Percentiles rank a stretch among this genome's conserved stretches.
Conservation (phyloP, 2,888 invertebrate genomes). For the Chironomus tentans region DNA sequence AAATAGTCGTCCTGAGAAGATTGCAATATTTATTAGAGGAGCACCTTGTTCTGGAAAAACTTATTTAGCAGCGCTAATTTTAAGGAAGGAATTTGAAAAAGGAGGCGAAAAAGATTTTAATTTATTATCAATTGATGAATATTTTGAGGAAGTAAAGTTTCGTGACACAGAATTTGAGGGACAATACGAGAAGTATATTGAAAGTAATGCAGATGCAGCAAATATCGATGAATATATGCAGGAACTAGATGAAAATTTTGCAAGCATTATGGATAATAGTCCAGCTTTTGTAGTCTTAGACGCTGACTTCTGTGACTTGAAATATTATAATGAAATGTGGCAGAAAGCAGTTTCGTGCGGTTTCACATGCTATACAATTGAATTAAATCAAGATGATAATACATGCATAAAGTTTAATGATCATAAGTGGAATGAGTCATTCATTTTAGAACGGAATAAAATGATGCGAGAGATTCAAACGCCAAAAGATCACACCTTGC, state of each 20-base stretch:
- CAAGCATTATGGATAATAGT: background rate
- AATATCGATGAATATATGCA: background rate
- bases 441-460: conserved; percentile 48
- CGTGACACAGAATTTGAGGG: background rate
- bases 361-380: conserved; percentile 9
- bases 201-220: background rate
- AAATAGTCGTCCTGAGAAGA: conserved; percentile 38
- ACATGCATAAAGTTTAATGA: background rate
- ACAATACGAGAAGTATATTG: background rate
- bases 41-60: conserved; percentile 96
- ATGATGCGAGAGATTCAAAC: conserved; percentile 45
- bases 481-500: conserved; percentile 67
- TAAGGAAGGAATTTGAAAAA: conserved; percentile 71
- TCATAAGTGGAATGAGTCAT: background rate
- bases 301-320: conserved; percentile 11
- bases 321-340: background rate
- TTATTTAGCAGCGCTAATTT: conserved; percentile 77
- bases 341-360: background rate
- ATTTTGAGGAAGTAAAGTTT: conserved; percentile 59
- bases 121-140: conserved; percentile 90
- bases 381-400: conserved; percentile 14
- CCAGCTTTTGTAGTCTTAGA: conserved; percentile 4
- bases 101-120: conserved; percentile 75
- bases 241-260: background rate
- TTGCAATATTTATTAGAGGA: conserved; percentile 84